Conservation (phyloP, 2,888 invertebrate species). For the Anaspis maculata region DNA sequence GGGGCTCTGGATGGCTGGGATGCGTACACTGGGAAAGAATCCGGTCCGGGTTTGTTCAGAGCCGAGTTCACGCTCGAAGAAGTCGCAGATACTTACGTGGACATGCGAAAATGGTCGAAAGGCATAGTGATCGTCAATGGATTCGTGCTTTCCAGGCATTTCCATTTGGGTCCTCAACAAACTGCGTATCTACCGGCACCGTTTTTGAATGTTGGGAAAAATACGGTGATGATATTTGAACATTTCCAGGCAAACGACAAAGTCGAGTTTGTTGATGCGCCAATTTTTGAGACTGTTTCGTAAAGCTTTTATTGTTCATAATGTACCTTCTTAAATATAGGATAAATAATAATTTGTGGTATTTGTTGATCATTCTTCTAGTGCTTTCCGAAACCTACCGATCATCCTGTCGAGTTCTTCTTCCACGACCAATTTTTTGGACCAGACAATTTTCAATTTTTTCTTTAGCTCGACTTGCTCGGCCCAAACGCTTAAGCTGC, state of each 20-base stretch:
- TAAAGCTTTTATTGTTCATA: no score
- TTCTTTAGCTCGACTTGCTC: no score
- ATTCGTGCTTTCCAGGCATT: constrained; percentile 78
- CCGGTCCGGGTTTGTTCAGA: constrained; percentile 54
- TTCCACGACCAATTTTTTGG: no score
- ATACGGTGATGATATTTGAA: constrained; percentile 37
- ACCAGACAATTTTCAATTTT: no score
- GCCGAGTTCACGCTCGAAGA: constrained; percentile 43
- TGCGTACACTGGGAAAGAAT: constrained; percentile 67
- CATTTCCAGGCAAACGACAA: constrained; percentile 27
- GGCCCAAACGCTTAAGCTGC: no score
- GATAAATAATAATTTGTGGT: no score
- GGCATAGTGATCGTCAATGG: constrained; percentile 80
- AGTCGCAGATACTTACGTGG: constrained; percentile 67
- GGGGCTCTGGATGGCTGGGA: constrained; percentile 35
- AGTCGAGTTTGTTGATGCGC: constrained; percentile 23
- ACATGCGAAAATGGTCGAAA: constrained; percentile 77
- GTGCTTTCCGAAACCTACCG: no score
- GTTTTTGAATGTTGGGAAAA: constrained; percentile 51
- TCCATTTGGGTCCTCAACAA: constrained; percentile 68
- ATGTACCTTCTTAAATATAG: no score
- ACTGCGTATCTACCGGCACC: constrained; percentile 77
- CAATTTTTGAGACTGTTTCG: constrained; percentile 22
- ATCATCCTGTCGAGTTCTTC: no score
- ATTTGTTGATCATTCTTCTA: no score